Percentiles rank a stretch among this genome's conserved stretches.
phyloP scores from a whole-genome alignment of 2,113 vertebrate species.

The Sciurus niger region DNA sequence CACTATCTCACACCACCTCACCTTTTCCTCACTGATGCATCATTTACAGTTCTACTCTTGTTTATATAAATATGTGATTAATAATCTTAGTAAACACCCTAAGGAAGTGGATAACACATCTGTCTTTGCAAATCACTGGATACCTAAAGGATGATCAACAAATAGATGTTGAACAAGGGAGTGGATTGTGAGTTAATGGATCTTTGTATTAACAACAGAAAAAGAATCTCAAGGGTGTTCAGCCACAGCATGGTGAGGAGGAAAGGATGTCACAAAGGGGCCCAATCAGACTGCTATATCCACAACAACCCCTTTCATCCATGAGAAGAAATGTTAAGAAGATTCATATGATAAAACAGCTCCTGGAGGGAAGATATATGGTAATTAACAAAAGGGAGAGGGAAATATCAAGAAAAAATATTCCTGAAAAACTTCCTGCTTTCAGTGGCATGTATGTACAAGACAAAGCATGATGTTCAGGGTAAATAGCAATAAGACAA shows the following conservation, averaged over 20 bases:
- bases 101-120: not conserved
- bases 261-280: not conserved
- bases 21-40: not conserved
- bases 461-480: not conserved
- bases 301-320: not conserved
- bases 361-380: not conserved
- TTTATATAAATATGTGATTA: slow-evolving; percentile 28
- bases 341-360: not conserved
- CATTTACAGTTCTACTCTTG: not conserved
- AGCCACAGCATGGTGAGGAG: not conserved
- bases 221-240: not conserved
- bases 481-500: not conserved
- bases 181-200: not conserved
- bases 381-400: not conserved
- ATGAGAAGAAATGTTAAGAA: not conserved
- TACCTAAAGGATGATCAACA: not conserved
- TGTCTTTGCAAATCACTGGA: not conserved
- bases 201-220: not conserved
- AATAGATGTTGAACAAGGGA: not conserved
- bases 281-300: not conserved
- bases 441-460: not conserved
- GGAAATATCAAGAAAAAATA: not conserved
- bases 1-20: not conserved
- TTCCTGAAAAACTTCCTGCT: not conserved
- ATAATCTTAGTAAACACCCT: not conserved